Percentiles rank a stretch among this genome's conserved stretches.
Evolutionary conservation across 1,140 invertebrate species (phyloP).

Genomic region (Dreissena polymorpha): DNA sequence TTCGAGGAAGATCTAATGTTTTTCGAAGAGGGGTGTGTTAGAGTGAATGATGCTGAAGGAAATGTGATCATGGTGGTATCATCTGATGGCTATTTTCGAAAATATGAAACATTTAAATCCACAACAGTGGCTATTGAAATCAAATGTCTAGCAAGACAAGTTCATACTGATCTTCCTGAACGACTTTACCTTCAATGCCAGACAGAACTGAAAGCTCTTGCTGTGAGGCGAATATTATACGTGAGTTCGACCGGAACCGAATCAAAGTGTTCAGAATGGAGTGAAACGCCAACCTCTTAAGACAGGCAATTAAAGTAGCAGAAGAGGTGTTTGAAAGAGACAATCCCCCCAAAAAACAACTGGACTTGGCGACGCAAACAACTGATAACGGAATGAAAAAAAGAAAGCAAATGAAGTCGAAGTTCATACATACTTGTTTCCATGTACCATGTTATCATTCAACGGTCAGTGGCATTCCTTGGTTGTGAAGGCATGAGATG

Average conservation of each 20-base stretch:
- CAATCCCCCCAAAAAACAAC: slow-evolving; percentile 9
- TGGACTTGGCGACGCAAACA: background rate
- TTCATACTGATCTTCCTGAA: background rate
- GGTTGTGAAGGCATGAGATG: background rate
- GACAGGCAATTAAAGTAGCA: slow-evolving; percentile 8
- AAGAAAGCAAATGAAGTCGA: background rate
- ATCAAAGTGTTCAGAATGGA: background rate
- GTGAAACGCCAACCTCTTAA: slow-evolving; percentile 7
- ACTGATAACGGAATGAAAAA: background rate
- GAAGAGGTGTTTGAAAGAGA: background rate
- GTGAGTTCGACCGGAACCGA: slow-evolving; percentile 10
- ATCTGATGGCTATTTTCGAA: background rate
- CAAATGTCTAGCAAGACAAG: background rate
- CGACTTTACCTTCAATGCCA: slow-evolving; percentile 2
- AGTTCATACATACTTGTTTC: background rate
- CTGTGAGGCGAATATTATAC: background rate
- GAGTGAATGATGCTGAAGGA: background rate
- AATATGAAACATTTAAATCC: background rate
- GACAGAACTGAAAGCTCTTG: slow-evolving; percentile 9
- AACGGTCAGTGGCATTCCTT: background rate
- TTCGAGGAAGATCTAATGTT: background rate
- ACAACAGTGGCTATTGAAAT: background rate
- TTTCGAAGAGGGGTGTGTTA: background rate
- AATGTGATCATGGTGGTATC: background rate
- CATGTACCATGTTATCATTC: background rate